Evolutionary conservation across 53 echinoderm and acorn worm genomes (phyloP), one percentile per base, ranked within the genome.

Genomic region (Paracentrotus lividus): DNA sequence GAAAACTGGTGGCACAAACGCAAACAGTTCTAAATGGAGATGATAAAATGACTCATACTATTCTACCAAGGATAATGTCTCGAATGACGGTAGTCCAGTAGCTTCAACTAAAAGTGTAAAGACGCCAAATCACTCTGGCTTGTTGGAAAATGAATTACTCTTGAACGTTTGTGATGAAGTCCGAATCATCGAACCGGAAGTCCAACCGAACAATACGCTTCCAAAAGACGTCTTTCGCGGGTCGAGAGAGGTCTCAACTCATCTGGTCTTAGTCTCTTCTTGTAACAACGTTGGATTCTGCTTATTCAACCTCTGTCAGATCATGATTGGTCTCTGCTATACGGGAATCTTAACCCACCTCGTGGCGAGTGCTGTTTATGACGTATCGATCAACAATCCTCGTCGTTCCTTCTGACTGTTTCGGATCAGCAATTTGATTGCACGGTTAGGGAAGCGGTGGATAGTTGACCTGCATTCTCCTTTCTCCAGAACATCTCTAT

Each of bases 321-420:
- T 91, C 29, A 31, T 16, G 52, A 75, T 76, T 36, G 91, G 91
- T 20, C 49, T 91, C 1, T 75, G 76, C 77, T 91, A 91, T 77
- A 51, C 76, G 31, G 91, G 36, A 26, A 53, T 91, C 51, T 27
- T 76, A 18, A 56, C 91, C 51, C 91, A 91, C 77, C 49, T 91
- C 24, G 76, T 91, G 38, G 91, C 91, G 7, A 91, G 93, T 36
- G 86, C 88, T 2, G 93, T 67, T 0, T 60, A 93, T 36, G 86
- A 59, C 12, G 93, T 45, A 66, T 93, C 21, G 93, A 93, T 7
- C 33, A 51, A 36, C 85, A 67, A 65, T 64, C 60, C 0, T 87
- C 86, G 5, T 59, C 93, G 24, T 86, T 93, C 33, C 86, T 93
- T 40, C 0, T 93, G 61, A 47, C 93, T 14, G 88, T 93, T 29